Percentiles rank a stretch among this genome's conserved stretches.
These are phyloP conservation scores for Batillaria attramentaria DNA, from an alignment of 1,140 invertebrate genomes.

Conservation along the genomic window DNA sequence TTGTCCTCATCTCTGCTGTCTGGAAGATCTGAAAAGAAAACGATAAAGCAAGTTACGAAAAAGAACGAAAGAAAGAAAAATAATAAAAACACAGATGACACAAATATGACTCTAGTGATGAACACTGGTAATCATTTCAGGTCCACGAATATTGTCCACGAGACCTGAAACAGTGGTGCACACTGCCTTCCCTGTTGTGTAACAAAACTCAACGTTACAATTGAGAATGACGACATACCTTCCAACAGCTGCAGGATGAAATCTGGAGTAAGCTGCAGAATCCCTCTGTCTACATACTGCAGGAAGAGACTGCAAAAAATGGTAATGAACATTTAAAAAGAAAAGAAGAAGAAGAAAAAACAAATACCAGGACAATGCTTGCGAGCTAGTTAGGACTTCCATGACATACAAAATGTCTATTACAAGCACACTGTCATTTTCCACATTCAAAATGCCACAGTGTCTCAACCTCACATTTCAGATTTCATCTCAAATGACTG, in stretches of 20 bases:
- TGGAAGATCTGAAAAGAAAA: conserved; percentile 30
- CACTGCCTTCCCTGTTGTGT: too few relatives aligned
- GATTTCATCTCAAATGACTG: too few relatives aligned
- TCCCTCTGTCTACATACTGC: conserved; percentile 62
- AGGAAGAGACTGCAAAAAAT: conserved; percentile 56
- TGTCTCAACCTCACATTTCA: neutral
- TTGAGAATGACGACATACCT: conserved; percentile 38
- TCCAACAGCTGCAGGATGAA: conserved; percentile 59
- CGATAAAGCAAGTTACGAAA: neutral
- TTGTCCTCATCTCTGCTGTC: conserved; percentile 34
- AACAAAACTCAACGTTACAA: too few relatives aligned
- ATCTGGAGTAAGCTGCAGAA: conserved; percentile 56
- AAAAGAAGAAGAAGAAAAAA: too few relatives aligned
- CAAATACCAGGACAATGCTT: too few relatives aligned
- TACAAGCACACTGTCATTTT: too few relatives aligned
- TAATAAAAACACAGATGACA: neutral
- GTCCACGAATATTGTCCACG: neutral
- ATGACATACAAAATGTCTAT: too few relatives aligned
- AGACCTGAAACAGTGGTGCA: neutral
- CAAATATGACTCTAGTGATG: neutral
- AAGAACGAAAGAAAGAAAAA: neutral
- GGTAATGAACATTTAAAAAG: too few relatives aligned
- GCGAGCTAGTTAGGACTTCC: too few relatives aligned
- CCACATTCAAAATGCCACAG: neutral
- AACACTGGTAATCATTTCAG: neutral